phyloP scores from a whole-genome alignment of 2,888 invertebrate genomes.

The Vesta saturnalis region DNA sequence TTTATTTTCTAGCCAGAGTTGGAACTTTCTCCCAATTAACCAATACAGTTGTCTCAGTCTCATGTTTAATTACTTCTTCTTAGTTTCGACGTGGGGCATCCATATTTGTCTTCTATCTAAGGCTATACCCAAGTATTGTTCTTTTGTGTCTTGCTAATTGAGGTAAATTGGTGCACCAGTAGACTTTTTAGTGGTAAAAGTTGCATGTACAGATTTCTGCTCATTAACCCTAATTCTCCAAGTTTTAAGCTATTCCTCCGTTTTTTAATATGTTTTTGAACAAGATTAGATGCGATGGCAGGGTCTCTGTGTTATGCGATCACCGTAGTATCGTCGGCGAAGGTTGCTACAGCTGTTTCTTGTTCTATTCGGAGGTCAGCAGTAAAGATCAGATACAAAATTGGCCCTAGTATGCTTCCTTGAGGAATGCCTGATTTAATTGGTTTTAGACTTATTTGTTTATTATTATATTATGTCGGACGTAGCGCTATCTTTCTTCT shows the following conservation, averaged over 20 bases:
- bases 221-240: not conserved
- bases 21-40: too few relatives aligned
- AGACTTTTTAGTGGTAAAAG: too few relatives aligned
- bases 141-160: not conserved
- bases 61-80: not conserved
- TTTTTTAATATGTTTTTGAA: not conserved
- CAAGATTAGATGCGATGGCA: too few relatives aligned
- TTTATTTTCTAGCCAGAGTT: not conserved
- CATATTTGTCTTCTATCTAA: too few relatives aligned
- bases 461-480: not conserved
- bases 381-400: too few relatives aligned
- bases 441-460: not conserved
- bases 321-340: too few relatives aligned
- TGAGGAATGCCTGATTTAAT: too few relatives aligned
- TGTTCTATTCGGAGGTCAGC: not conserved
- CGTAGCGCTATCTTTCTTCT: not conserved
- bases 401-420: too few relatives aligned
- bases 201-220: too few relatives aligned
- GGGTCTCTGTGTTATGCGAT: too few relatives aligned
- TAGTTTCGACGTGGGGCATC: not conserved
- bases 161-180: too few relatives aligned
- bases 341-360: too few relatives aligned
- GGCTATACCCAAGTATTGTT: not conserved
- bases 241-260: not conserved
- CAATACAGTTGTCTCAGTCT: not conserved